Evolutionary conservation across 2,797 vertebrate species (phyloP), one percentile per base, ranked within the genome.

Genomic region (Harpagifer antarcticus): DNA sequence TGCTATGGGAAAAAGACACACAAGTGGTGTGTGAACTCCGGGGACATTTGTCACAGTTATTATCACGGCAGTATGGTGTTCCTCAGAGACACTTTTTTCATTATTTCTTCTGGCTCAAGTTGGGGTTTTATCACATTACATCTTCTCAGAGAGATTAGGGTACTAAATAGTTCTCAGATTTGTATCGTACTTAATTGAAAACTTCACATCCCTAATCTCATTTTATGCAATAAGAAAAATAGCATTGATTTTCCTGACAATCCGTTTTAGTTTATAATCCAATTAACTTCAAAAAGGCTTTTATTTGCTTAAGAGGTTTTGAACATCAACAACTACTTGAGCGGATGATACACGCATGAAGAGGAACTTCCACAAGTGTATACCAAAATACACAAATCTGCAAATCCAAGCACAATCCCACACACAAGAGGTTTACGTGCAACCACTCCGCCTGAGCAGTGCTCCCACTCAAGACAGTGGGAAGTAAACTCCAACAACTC

Each of bases 391-490:
- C 3, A 62, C 3, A 5, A 57, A 72, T 53, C 68, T 69, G 45
- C 57, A 62, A 69, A 83, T 75, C 71, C 64, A 63, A 74, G 74
- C 67, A 2, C 45, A 19, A 78, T 70, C 77, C 77, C 79, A 81
- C 79, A 77, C 81, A 72, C 65, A 70, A 66, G 14, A 27, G 6
- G 33, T 37, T 37, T 37, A 71, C 58, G 42, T 52, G 40, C 63
- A 72, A 58, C 55, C 67, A 53, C 75, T 73, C 47, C 6, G 42
- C 52, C 45, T 54, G 54, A 72, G 23, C 87, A 78, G 59, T 17
- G 23, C 62, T 89, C 82, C 89, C 79, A 87, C 89, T 89, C 86
- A 72, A 23, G 76, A 56, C 52, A 81, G 87, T 88, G 81, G 86
- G 85, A 76, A 76, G 74, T 37, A 5, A 86, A 86, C 50, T 62